phyloP scores from a whole-genome alignment of 2,113 vertebrate genomes.

The Cichladusa arquata region DNA sequence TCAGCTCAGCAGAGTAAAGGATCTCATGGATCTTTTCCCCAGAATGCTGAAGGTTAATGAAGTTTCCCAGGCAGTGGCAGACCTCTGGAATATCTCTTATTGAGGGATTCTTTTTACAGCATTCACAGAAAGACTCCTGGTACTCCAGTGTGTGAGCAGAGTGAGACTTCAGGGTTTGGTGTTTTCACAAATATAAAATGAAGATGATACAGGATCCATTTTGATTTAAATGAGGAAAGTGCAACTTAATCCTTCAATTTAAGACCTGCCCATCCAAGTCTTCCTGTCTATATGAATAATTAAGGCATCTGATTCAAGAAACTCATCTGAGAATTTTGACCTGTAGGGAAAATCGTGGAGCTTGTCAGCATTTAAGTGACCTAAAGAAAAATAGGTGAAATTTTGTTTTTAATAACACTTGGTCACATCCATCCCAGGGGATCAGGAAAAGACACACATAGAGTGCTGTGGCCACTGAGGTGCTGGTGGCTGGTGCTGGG shows the following conservation, averaged over 20 bases:
- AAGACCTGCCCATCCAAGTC: background rate
- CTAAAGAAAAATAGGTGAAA: background rate
- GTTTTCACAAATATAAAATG: conserved; percentile 1
- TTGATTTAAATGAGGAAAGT: conserved; percentile 44
- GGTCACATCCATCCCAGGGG: background rate
- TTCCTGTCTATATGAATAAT: background rate
- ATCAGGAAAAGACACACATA: background rate
- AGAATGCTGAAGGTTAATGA: background rate
- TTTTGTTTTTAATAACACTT: background rate
- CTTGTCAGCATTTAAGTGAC: background rate
- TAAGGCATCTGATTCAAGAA: background rate
- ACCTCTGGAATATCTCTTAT: background rate
- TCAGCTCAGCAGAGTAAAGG: background rate
- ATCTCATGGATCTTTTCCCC: background rate
- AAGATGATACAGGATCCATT: conserved; percentile 13
- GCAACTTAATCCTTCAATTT: conserved; percentile 23
- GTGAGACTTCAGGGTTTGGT: background rate
- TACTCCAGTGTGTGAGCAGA: background rate
- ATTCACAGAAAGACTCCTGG: background rate
- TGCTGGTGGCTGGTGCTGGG: background rate
- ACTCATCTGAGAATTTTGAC: background rate
- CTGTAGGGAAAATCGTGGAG: background rate
- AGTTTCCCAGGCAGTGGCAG: background rate
- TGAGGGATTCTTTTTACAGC: background rate
- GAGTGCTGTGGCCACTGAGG: background rate